Conservation (phyloP, 53 echinoderm and acorn worm species). For the Echinometra lucunter region DNA sequence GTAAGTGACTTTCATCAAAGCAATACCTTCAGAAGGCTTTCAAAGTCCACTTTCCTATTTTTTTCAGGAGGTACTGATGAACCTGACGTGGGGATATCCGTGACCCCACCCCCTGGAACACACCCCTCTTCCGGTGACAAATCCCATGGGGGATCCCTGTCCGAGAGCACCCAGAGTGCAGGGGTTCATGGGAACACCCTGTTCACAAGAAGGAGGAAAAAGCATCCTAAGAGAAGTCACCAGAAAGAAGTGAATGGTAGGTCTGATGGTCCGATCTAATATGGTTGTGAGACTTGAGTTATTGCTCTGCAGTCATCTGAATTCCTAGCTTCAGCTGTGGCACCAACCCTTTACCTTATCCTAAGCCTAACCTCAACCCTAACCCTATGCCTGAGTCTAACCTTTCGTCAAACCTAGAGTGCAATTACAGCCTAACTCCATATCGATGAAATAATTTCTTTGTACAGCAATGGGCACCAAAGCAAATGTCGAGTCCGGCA, state of each 20-base stretch:
- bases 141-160: background rate
- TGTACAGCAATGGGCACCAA: no score
- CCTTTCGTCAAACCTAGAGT: no score
- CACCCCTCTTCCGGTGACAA: background rate
- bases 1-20: no score
- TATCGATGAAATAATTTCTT: no score
- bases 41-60: background rate
- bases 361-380: no score
- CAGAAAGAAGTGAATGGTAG: background rate
- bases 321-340: no score
- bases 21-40: background rate
- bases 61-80: slow-evolving; percentile 58
- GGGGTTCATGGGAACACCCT: background rate
- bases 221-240: slow-evolving; percentile 38
- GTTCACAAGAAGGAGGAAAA: background rate
- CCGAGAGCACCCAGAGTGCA: background rate
- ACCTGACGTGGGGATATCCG: slow-evolving; percentile 50
- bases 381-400: no score
- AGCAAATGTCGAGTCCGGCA: no score
- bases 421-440: no score
- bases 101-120: background rate
- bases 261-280: background rate
- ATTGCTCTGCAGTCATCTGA: no score
- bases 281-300: no score
- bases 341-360: no score